phyloP scores from a whole-genome alignment of 2,797 vertebrate species.

The Taeniopygia guttata region DNA sequence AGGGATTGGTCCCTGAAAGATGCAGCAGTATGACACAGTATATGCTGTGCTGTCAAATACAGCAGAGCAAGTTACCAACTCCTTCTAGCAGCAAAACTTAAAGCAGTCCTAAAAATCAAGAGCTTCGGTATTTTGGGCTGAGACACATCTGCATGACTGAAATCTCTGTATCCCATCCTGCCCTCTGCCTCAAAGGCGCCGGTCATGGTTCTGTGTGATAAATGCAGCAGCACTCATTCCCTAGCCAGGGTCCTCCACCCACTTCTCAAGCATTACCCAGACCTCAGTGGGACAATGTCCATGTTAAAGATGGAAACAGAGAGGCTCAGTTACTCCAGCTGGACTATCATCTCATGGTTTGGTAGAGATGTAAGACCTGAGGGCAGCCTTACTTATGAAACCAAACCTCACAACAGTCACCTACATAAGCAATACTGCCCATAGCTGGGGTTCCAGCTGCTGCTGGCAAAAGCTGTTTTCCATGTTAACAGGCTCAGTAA shows the following conservation, averaged over 20 bases:
- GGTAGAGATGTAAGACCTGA: not conserved
- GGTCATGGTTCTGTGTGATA: fast-evolving
- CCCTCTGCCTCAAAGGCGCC: not conserved
- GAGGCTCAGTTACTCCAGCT: not conserved
- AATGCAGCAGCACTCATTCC: not conserved
- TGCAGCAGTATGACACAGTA: not conserved
- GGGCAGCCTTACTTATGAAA: not conserved
- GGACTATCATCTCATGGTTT: not conserved
- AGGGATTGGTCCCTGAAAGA: not conserved
- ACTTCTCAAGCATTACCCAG: not conserved
- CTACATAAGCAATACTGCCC: not conserved
- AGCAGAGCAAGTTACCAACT: not conserved
- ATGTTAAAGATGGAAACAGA: not conserved
- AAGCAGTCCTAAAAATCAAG: not conserved
- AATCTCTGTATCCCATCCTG: not conserved
- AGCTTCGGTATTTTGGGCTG: not conserved
- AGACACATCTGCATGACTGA: not conserved
- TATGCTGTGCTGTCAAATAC: not conserved
- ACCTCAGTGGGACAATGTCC: not conserved
- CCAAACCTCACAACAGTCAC: not conserved
- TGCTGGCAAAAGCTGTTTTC: not conserved
- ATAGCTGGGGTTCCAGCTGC: not conserved
- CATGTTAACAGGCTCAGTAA: not conserved
- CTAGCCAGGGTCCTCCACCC: not conserved
- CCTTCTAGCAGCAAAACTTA: not conserved